Evolutionary conservation across 1,140 invertebrate genomes (phyloP), one percentile per base, ranked within the genome.

Genomic region (Chrysomallon squamiferum): DNA sequence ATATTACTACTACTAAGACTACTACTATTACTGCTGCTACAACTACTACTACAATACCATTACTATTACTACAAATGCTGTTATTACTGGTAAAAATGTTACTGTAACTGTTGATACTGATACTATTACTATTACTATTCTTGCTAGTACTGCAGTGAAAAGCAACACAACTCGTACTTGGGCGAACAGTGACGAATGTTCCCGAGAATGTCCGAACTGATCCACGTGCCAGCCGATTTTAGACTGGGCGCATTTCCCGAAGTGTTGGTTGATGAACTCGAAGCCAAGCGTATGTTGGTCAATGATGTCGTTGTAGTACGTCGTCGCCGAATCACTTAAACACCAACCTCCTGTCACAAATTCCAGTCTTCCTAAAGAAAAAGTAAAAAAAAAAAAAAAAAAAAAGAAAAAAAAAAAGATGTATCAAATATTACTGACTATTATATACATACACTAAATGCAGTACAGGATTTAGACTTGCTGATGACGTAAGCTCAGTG

Each of bases 251-350:
- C 78, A 80, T 18, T 74, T 65, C 3, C 74, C 95, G 77, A 97
- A 95, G 0, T 90, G 92, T 6, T 94, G 90, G 67, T 93, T 91
- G 0, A 97, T 80, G 59, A 91, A 89, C 67, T 87, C 74, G 33
- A 89, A 79, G 22, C 89, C 90, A 0, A 88, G 72, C n/a, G 88
- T 88, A 78, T 96, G 95, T 84, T 99, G 95, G 86, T 99, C 96
- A 25, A 99, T 91, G 6, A 95, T 91, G 50, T 93, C 94, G 67
- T 93, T 92, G 83, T 99, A 99, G 80, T 98, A 93, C 0, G 93
- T 90, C 0, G 90, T 88, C 0, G 95, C 96, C 79, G 98, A 96
- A 79, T 98, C 96, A 82, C 97, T 95, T 94, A 96, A 95, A 66
- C 90, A 91, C 93, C 93, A 95, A 0, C 90, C 94, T 71, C 88